phyloP scores from a whole-genome alignment of 2,797 vertebrate species.

The Rhinophrynus dorsalis region DNA sequence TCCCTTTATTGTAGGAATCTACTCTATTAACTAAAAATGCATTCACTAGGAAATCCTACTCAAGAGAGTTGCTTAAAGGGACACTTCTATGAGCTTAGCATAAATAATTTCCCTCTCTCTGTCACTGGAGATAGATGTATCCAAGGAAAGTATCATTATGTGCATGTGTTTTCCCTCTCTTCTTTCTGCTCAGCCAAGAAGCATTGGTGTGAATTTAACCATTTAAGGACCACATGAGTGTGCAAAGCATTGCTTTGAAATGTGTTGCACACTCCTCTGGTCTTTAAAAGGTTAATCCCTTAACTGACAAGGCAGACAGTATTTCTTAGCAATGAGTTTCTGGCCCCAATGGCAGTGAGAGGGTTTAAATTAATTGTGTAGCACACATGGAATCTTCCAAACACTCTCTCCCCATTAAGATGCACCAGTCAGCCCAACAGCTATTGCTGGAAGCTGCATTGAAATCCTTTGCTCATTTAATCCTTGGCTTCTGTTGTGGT shows the following conservation, averaged over 20 bases:
- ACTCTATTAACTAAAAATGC: no score
- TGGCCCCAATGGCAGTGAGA: neutral
- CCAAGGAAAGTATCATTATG: no score
- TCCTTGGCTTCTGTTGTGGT: constrained; percentile 40
- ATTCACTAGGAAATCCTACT: no score
- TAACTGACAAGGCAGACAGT: neutral
- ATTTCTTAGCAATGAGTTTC: neutral
- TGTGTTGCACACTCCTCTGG: no score
- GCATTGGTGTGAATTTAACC: constrained; percentile 3
- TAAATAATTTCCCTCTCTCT: no score
- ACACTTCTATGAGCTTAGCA: no score
- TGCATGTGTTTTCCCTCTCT: no score
- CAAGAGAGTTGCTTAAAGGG: no score
- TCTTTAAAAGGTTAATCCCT: neutral
- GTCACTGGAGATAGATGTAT: no score
- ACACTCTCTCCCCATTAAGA: constrained; percentile 35
- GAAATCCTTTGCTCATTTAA: constrained; percentile 41
- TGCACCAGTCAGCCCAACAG: constrained; percentile 14
- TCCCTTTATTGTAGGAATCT: no score
- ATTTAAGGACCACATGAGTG: no score
- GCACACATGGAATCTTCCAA: constrained; percentile 27
- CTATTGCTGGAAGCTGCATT: constrained; percentile 28
- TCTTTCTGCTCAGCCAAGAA: constrained; percentile 26
- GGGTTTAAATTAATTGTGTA: constrained; percentile 29
- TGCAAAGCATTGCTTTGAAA: no score